phyloP scores from a whole-genome alignment of 92 coral and sea anemone species.

The Palythoa grandiflora region DNA sequence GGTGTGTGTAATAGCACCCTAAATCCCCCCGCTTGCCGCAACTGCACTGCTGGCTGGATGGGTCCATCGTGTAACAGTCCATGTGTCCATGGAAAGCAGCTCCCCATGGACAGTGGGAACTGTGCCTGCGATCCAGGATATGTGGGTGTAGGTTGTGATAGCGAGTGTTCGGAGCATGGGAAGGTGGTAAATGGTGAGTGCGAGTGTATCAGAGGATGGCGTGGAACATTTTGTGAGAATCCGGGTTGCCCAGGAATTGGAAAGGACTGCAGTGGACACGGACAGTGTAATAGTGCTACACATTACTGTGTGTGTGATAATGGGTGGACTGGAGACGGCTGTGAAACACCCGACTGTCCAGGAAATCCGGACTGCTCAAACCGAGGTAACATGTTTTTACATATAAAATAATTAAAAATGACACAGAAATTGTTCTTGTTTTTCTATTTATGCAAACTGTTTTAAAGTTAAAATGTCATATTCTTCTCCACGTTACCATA shows the following conservation, averaged over 20 bases:
- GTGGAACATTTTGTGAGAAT: conserved; percentile 77
- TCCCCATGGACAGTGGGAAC: conserved; percentile 77
- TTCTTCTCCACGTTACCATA: background rate
- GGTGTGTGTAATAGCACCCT: conserved; percentile 70
- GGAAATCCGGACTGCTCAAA: conserved; percentile 76
- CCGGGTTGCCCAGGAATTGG: conserved; percentile 80
- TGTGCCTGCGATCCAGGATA: conserved; percentile 75
- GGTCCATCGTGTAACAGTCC: conserved; percentile 77
- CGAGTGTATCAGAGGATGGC: conserved; percentile 66
- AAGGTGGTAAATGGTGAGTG: conserved; percentile 58
- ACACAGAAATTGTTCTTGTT: background rate
- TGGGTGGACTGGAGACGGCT: conserved; percentile 83
- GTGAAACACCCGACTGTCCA: conserved; percentile 77
- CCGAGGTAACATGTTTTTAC: conserved; percentile 46
- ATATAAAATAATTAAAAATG: too few relatives aligned
- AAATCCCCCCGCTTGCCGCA: conserved; percentile 70
- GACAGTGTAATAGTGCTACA: conserved; percentile 74
- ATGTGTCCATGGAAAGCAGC: conserved; percentile 70
- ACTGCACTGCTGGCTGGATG: conserved; percentile 79
- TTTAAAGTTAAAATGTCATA: background rate
- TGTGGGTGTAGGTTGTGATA: conserved; percentile 75
- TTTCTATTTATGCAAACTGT: background rate
- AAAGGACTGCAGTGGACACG: conserved; percentile 77
- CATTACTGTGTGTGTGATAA: conserved; percentile 71
- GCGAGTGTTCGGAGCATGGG: conserved; percentile 81